These are phyloP conservation scores for Trochalopteron elliotii DNA, from an alignment of 2,113 vertebrate genomes.

Conservation along the genomic window DNA sequence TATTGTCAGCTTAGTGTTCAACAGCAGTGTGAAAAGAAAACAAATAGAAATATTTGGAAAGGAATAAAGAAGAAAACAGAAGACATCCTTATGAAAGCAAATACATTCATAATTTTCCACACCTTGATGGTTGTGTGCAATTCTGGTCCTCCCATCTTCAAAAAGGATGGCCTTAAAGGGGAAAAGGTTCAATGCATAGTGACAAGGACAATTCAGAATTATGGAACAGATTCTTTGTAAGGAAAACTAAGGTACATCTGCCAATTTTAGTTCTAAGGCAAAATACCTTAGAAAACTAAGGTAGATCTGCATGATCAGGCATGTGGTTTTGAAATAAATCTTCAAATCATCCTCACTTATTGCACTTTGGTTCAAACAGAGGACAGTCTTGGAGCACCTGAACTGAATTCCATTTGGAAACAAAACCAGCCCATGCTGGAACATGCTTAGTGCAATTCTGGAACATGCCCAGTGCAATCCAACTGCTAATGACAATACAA, in stretches of 20 bases:
- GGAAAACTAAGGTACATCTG: not conserved
- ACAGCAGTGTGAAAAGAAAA: not conserved
- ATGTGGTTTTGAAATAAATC: not conserved
- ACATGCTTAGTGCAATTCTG: not conserved
- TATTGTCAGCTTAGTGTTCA: not conserved
- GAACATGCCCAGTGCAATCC: not conserved
- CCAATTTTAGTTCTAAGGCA: too few species aligned
- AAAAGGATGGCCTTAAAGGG: not conserved
- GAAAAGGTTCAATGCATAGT: not conserved
- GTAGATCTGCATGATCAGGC: not conserved
- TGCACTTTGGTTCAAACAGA: not conserved
- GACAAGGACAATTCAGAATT: not conserved
- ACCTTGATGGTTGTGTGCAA: not conserved
- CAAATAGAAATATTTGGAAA: not conserved
- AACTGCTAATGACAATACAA: not conserved
- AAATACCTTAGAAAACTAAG: too few species aligned
- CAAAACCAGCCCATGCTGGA: not conserved
- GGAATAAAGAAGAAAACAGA: not conserved
- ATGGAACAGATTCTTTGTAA: not conserved
- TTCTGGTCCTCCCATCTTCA: not conserved
- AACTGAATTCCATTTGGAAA: not conserved
- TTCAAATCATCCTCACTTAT: not conserved
- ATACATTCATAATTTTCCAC: not conserved
- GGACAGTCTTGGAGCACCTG: not conserved
- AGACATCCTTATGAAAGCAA: not conserved